Evolutionary conservation across 1,140 invertebrate genomes (phyloP).

Genomic region (Bombus cullumanus): DNA sequence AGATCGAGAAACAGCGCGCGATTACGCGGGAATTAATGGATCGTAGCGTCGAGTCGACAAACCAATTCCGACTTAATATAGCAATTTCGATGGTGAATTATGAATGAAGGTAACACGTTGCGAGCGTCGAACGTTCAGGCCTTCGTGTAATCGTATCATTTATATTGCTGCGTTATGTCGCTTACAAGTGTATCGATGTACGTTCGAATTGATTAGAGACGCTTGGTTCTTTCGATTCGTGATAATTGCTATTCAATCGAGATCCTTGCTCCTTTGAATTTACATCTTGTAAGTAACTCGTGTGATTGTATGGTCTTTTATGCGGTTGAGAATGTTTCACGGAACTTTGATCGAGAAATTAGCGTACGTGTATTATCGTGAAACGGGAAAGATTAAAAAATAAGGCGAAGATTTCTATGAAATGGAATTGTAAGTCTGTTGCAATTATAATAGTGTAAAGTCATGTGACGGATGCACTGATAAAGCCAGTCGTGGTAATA

Average conservation of each 20-base stretch:
- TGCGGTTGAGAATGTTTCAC: neutral
- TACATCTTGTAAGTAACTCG: no score
- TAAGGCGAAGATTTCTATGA: no score
- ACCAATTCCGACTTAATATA: slow-evolving; percentile 15
- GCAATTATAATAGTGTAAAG: neutral
- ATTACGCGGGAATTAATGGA: slow-evolving; percentile 16
- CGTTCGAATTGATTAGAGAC: neutral
- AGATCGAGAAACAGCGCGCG: neutral
- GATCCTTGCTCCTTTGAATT: neutral
- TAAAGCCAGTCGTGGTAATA: no score
- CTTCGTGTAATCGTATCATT: neutral
- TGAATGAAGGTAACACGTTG: neutral
- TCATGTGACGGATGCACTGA: no score
- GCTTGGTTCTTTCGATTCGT: no score
- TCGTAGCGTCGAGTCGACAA: neutral
- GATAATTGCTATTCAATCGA: neutral
- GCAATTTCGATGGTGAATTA: slow-evolving; percentile 23
- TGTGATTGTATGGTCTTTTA: no score
- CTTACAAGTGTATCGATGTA: slow-evolving; percentile 1
- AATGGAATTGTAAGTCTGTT: neutral
- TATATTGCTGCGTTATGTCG: neutral
- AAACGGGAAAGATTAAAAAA: no score
- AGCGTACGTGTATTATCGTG: no score
- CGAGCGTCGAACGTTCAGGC: neutral
- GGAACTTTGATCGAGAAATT: neutral